Percentiles rank a stretch among this genome's conserved stretches.
phyloP scores from a whole-genome alignment of 2,888 invertebrate genomes.

The Selenia dentaria region DNA sequence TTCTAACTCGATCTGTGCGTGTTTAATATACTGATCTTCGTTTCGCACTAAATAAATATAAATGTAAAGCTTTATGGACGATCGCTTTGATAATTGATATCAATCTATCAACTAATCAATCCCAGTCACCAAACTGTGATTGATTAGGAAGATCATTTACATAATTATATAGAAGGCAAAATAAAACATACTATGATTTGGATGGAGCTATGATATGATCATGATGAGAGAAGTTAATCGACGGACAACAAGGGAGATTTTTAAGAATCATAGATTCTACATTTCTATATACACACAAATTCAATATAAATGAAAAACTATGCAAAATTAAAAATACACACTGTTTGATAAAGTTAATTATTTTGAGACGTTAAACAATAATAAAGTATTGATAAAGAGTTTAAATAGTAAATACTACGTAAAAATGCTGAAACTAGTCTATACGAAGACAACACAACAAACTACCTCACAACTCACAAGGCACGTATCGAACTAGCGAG shows the following conservation, averaged over 20 bases:
- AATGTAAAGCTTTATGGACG: slow-evolving; percentile 59
- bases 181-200: slow-evolving; percentile 42
- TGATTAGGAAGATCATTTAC: no score
- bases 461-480: slow-evolving; percentile 50
- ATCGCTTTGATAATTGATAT: slow-evolving; percentile 34
- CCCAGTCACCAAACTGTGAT: no score
- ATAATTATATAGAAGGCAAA: slow-evolving; percentile 18
- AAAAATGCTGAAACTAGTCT: slow-evolving; percentile 75
- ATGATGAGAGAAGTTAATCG: slow-evolving; percentile 40
- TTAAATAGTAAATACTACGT: slow-evolving; percentile 45
- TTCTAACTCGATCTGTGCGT: slow-evolving; percentile 54
- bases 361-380: slow-evolving; percentile 59
- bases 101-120: neutral
- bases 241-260: slow-evolving; percentile 32
- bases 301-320: slow-evolving; percentile 23
- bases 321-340: slow-evolving; percentile 46
- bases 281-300: slow-evolving; percentile 14
- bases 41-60: slow-evolving; percentile 49
- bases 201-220: slow-evolving; percentile 76
- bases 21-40: slow-evolving; percentile 57
- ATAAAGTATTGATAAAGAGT: slow-evolving; percentile 41
- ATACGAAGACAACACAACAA: slow-evolving; percentile 52
- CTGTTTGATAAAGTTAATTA: slow-evolving; percentile 64
- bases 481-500: slow-evolving; percentile 71
- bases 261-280: slow-evolving; percentile 34